Conservation (phyloP, 2,113 vertebrate species). For the Aphyosemion australe region DNA sequence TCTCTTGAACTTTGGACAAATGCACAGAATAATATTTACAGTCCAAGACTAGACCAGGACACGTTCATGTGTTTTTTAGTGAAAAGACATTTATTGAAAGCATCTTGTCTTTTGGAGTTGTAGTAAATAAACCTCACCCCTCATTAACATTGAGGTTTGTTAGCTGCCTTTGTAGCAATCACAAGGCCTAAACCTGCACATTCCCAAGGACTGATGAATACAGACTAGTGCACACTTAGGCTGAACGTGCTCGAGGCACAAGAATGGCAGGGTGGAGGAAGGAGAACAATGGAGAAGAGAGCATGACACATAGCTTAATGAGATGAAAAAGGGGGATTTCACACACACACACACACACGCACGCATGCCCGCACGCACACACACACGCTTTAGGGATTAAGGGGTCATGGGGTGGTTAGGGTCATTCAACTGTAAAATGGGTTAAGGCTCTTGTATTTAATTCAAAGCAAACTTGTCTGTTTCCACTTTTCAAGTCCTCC, state of each 20-base stretch:
- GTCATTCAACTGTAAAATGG: conserved; percentile 66
- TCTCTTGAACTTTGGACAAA: not conserved
- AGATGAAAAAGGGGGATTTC: conserved; percentile 49
- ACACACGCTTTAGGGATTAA: conserved; percentile 35
- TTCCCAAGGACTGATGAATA: conserved; percentile 15
- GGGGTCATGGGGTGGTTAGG: conserved; percentile 49
- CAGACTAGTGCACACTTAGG: conserved; percentile 21
- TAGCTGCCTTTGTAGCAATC: conserved; percentile 12
- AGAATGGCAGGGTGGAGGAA: conserved; percentile 17
- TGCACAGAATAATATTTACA: not conserved
- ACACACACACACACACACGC: not conserved
- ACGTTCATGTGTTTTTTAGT: not conserved
- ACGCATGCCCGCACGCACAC: not conserved
- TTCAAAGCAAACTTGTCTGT: conserved; percentile 36
- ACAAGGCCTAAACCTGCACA: not conserved
- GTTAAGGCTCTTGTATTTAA: conserved; percentile 51
- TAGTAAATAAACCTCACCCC: not conserved
- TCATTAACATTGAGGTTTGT: conserved; percentile 45
- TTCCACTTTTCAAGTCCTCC: not conserved
- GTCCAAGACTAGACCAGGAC: too few relatives aligned
- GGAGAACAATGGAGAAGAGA: conserved; percentile 51
- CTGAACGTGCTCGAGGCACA: conserved; percentile 14
- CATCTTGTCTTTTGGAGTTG: conserved; percentile 7
- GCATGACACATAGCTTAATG: conserved; percentile 60
- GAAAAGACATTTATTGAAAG: not conserved